phyloP scores from a whole-genome alignment of 2,113 vertebrate genomes.

The Oreocharis arfaki region DNA sequence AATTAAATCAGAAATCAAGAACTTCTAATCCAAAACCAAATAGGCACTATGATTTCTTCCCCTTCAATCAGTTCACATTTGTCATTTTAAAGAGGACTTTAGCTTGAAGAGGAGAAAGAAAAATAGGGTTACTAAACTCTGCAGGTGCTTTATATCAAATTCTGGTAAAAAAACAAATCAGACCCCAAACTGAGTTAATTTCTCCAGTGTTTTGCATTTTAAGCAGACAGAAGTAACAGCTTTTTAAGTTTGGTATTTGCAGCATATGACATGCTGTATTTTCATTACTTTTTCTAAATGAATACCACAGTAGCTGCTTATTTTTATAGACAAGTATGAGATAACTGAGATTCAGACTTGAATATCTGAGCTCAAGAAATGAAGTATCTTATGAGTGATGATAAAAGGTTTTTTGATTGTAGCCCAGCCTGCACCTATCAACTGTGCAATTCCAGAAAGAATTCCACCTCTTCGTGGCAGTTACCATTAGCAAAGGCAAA shows the following conservation, averaged over 20 bases:
- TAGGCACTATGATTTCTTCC: neutral
- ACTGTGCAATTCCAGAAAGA: neutral
- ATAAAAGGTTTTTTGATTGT: neutral
- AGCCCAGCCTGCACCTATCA: neutral
- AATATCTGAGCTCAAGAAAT: neutral
- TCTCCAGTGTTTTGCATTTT: neutral
- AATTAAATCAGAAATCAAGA: neutral
- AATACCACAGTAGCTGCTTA: neutral
- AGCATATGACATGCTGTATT: neutral
- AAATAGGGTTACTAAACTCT: neutral
- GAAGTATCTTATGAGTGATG: neutral
- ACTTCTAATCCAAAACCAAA: neutral
- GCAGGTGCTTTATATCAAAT: neutral
- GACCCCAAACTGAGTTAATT: neutral
- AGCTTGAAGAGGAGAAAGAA: neutral
- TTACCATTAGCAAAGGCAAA: neutral
- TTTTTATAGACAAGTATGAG: neutral
- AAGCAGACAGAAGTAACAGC: neutral
- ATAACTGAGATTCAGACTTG: neutral
- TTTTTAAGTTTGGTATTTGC: neutral
- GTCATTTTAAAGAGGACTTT: neutral
- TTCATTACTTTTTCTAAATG: neutral
- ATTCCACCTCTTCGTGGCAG: neutral
- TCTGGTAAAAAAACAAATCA: neutral
- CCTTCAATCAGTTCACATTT: neutral